A percentile compares a stretch with the other conserved stretches of the same genome.
phyloP scores from a whole-genome alignment of 2,113 vertebrate species.

The Pteruthius melanotis region DNA sequence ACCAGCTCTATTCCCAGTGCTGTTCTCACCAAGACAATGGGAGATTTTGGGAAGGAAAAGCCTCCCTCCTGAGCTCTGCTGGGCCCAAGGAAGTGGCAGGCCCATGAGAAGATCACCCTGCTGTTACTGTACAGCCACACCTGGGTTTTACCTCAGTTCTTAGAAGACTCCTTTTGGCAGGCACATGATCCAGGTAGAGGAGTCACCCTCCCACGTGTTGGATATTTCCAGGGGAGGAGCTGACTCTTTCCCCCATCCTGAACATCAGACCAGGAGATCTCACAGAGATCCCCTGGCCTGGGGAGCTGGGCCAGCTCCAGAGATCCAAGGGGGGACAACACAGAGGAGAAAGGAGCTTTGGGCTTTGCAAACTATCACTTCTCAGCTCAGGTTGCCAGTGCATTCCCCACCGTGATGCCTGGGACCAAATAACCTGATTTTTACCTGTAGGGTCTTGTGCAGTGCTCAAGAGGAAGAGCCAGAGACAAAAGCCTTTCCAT shows the following conservation, averaged over 20 bases:
- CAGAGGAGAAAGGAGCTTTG: not conserved
- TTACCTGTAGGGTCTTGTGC: not conserved
- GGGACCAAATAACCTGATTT: not conserved
- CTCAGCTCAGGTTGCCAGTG: not conserved
- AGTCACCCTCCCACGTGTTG: fast-evolving
- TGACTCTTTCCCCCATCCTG: not conserved
- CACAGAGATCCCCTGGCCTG: not conserved
- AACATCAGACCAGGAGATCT: not conserved
- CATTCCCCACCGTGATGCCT: not conserved
- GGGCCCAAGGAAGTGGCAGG: not conserved
- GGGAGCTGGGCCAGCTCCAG: not conserved
- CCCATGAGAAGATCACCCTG: not conserved
- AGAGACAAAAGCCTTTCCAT: fast-evolving
- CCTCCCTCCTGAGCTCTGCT: not conserved
- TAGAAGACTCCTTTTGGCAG: not conserved
- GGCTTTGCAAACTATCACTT: not conserved
- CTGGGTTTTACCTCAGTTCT: not conserved
- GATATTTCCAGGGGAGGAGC: not conserved
- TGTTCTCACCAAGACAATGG: not conserved
- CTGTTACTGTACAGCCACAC: not conserved
- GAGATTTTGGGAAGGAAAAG: not conserved
- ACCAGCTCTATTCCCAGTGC: not conserved
- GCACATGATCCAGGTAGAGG: not conserved
- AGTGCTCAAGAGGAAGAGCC: not conserved
- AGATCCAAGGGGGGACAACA: fast-evolving